A percentile compares a stretch with the other conserved stretches of the same genome.
Evolutionary conservation across 2,797 vertebrate genomes (phyloP).

Genomic region (Tenualosa thibaudeaui): DNA sequence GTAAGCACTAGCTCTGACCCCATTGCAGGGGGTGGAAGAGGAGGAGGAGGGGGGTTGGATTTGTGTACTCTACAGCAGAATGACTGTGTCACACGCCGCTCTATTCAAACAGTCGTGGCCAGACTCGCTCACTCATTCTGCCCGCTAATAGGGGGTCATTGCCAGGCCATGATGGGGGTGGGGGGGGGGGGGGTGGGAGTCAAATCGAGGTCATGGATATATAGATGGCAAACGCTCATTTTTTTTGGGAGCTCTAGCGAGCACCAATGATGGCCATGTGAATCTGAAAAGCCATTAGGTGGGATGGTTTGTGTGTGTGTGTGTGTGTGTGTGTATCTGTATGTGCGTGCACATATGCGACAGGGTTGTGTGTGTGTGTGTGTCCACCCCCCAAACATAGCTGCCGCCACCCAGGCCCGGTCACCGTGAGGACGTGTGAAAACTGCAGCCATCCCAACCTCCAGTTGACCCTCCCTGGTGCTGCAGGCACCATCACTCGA

Average conservation of each 20-base stretch:
- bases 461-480: not conserved
- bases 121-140: conserved; percentile 56
- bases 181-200: conserved; percentile 70
- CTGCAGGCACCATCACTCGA: not conserved
- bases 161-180: conserved; percentile 73
- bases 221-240: conserved; percentile 76
- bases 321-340: conserved; percentile 34
- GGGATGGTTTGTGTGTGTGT: conserved; percentile 57
- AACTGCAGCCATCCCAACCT: conserved; percentile 31
- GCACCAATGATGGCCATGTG: conserved; percentile 34
- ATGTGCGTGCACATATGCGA: conserved; percentile 46
- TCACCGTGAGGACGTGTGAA: conserved; percentile 71
- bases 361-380: conserved; percentile 29
- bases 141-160: conserved; percentile 75
- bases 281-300: conserved; percentile 29
- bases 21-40: conserved; percentile 54
- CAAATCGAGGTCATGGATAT: conserved; percentile 77
- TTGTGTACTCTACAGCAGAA: conserved; percentile 65
- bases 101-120: conserved; percentile 64
- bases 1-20: conserved; percentile 68
- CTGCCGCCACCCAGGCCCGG: conserved; percentile 46
- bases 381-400: conserved; percentile 48
- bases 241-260: conserved; percentile 59
- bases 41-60: conserved; percentile 53
- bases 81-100: conserved; percentile 64